Base-by-base conservation (phyloP, 2,888 invertebrate species). In the Leptura quadrifasciata region DNA sequence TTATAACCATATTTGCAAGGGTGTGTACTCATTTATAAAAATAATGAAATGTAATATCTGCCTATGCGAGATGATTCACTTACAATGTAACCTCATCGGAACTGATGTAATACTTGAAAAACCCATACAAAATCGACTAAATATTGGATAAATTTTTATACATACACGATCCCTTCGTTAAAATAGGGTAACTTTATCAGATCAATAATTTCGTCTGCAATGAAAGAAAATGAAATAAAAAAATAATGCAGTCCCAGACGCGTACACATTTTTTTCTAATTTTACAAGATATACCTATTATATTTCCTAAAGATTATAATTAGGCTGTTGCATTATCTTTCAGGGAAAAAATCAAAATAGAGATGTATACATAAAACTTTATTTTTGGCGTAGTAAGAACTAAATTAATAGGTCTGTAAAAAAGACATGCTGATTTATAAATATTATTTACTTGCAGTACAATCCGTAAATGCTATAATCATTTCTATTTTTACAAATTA, bases 401-500 rank as follows among this genome's bases (percentile, higher is more conserved):
- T 15, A n/a, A 47, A 47, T 39, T 39, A 47, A 47, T 47, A n/a
- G 15, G 24, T 4, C 5, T 15, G 3, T 2, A 20, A 63, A 67
- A 67, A 31, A 57, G 39, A 27, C 58, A 57, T 39, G 20, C 17
- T 58, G 58, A 57, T 58, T 24, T 61, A 39, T 17, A 71, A 39
- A 35, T 61, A 24, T 21, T 61, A 21, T 72, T 61, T 60, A 54
- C 27, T 20, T 70, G 70, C 20, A 70, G 18, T 15, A 21, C 31
- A 18, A 24, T 27, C n/a, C 47, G 35, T 18, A 72, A 61, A 72
- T 61, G 61, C 39, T 54, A 67, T 39, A 69, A 70, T 70, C 75
- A 75, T 70, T 70, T 69, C 69, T 75, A 70, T 75, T 75, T 75
- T 61, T 69, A 69, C 60, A 21, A 64, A 55, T 55, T 63, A 55